Conservation (phyloP, 2,797 vertebrate genomes). For the Gymnothorax reevesii region DNA sequence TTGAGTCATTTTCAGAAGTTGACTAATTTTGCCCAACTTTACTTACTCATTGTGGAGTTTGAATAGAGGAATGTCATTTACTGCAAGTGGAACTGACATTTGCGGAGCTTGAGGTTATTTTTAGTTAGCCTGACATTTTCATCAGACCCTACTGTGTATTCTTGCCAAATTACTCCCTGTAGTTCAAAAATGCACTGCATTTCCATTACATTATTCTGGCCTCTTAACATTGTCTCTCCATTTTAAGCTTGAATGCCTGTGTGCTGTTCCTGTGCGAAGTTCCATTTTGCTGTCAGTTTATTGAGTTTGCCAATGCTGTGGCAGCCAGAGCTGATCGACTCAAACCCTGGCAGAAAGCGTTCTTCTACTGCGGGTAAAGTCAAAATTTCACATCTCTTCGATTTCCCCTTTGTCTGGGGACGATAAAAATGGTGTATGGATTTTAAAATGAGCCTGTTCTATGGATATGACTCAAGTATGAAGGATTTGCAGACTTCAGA, state of each 20-base stretch:
- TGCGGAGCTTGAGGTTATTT: neutral
- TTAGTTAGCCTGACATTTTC: neutral
- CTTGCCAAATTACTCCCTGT: neutral
- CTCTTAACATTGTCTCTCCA: constrained; percentile 28
- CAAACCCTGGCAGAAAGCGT: constrained; percentile 91
- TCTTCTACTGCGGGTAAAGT: constrained; percentile 94
- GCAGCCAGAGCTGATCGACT: constrained; percentile 81
- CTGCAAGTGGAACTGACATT: neutral
- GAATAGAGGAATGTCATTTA: neutral
- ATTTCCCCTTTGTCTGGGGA: neutral
- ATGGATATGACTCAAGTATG: neutral
- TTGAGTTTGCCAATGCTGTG: constrained; percentile 88
- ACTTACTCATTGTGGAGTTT: neutral
- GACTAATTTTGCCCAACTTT: neutral
- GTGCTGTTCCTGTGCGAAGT: constrained; percentile 92
- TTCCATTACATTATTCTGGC: neutral
- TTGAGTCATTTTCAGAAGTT: neutral
- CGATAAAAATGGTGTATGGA: neutral
- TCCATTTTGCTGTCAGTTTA: constrained; percentile 96
- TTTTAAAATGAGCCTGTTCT: neutral
- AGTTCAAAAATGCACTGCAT: neutral
- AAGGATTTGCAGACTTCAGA: neutral
- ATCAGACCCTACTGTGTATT: neutral
- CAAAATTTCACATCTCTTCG: neutral
- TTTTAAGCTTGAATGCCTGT: constrained; percentile 89